Base-by-base conservation (phyloP, 2,797 vertebrate genomes). In the Kryptopterus vitreolus region DNA sequence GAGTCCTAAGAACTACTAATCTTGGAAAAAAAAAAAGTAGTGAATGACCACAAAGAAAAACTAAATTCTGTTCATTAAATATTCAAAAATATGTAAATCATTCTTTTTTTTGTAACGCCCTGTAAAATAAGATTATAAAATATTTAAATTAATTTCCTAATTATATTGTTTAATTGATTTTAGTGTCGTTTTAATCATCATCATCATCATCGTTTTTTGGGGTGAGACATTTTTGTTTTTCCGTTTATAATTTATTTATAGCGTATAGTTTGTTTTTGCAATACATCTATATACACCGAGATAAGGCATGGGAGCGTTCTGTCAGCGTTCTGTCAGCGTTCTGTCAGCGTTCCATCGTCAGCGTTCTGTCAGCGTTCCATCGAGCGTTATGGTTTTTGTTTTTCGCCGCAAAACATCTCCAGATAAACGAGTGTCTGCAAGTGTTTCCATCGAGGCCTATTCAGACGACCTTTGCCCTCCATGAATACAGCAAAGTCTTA, bases 401-500 rank as follows among this genome's bases (percentile, higher is more conserved):
- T 61, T 77, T 50, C 52, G 93, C 91, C 93, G 90, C 91, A 94
- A 94, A 94, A 90, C 90, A 91, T 94, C 93, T 92, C 87, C 91
- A 94, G 92, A 94, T 93, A 77, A 77, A 35, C 5, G 4, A 92
- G 92, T 87, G 90, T 87, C 90, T 88, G 90, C 85, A 87, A 90
- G 92, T 92, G 90, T 91, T 91, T 91, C 91, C 89, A 89, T 88
- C 91, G 85, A 83, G 87, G 86, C 88, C 92, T 86, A 93, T 95
- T 94, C 93, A 93, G 65, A 24, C 93, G 35, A 86, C 87, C 85
- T 82, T 88, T 66, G 79, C 76, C 90, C 87, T 90, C 92, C 91
- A 95, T 95, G 95, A 96, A 95, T 95, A 94, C 93, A 79, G 90
- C 92, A 92, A 94, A 93, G 94, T 91, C 93, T 69, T 93, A 91